Evolutionary conservation across 2,113 vertebrate genomes (phyloP).

Genomic region (Larimichthys polyactis): DNA sequence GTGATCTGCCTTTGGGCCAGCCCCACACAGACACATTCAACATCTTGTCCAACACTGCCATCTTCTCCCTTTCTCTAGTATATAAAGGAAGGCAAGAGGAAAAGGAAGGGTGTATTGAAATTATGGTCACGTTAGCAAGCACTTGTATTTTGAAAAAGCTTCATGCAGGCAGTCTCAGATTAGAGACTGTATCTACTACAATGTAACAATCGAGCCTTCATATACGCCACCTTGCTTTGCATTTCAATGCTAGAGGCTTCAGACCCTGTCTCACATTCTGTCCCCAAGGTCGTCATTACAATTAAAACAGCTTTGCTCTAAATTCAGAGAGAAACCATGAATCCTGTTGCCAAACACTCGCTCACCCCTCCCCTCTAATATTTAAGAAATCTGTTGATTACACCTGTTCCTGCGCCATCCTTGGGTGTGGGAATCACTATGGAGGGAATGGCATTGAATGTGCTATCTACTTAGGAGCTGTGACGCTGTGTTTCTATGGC

Average conservation of each 20-base stretch:
- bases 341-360: constrained; percentile 45
- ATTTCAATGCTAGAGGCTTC: constrained; percentile 42
- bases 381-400: constrained; percentile 76
- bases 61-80: constrained; percentile 31
- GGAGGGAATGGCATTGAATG: constrained; percentile 74
- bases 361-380: constrained; percentile 53
- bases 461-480: constrained; percentile 78
- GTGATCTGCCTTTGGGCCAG: constrained; percentile 75
- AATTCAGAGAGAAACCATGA: constrained; percentile 49
- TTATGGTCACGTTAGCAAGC: constrained; percentile 11
- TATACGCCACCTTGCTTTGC: constrained; percentile 21
- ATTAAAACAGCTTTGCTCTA: constrained; percentile 46
- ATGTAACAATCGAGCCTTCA: neutral
- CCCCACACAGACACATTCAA: constrained; percentile 55
- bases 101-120: constrained; percentile 13
- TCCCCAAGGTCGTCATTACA: constrained; percentile 66
- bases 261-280: constrained; percentile 27
- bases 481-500: constrained; percentile 81
- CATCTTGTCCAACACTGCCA: constrained; percentile 58
- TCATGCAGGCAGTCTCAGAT: neutral
- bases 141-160: constrained; percentile 11
- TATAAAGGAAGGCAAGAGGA: constrained; percentile 14
- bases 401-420: constrained; percentile 75
- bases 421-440: constrained; percentile 71
- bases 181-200: neutral